Evolutionary conservation across 1,140 invertebrate species (phyloP), one percentile per base, ranked within the genome.

Genomic region (Drosophila kohkoa): DNA sequence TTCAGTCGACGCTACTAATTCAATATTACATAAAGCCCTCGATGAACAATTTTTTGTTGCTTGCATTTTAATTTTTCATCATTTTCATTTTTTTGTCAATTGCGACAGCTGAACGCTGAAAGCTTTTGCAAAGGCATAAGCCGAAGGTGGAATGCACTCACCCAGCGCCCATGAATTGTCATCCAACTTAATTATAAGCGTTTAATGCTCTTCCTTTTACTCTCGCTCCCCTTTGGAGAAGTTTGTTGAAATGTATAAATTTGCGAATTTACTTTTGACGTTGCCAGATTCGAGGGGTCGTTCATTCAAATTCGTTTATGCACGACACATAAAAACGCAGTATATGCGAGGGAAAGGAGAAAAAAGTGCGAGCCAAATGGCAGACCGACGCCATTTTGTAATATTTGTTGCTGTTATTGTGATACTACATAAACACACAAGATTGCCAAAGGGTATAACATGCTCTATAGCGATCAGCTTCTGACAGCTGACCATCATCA

Each of bases 241-340:
- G 25, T 49, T 38, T 32, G 54, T 46, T 68, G 58, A 83, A 75
- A 75, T 64, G 49, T 57, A 77, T 81, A 85, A 81, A 83, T 77
- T 70, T 45, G 71, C 58, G 64, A 75, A 83, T 85, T 77, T 87
- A 75, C 80, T 59, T 62, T 54, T 28, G 52, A 49, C 32, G 20
- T 55, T 65, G 51, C 52, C 62, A 57, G 43, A 32, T 75, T 64
- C 71, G 69, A 38, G 51, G 70, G 69, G 51, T 75, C 69, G 64
- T 45, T 48, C 76, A 83, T 76, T 63, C 66, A 83, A 83, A 83
- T 83, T 68, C 66, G 69, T 74, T 75, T 72, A 78, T 35, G 3
- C 67, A 15, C 41, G 3, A n/a, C n/a, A 46, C 7, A 15, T 46
- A 28, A 59, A 32, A 15, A 28, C 11, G 20, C 38, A 43, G 10